Conservation (phyloP, 2,888 invertebrate species). For the Trachelus iudaicus region DNA sequence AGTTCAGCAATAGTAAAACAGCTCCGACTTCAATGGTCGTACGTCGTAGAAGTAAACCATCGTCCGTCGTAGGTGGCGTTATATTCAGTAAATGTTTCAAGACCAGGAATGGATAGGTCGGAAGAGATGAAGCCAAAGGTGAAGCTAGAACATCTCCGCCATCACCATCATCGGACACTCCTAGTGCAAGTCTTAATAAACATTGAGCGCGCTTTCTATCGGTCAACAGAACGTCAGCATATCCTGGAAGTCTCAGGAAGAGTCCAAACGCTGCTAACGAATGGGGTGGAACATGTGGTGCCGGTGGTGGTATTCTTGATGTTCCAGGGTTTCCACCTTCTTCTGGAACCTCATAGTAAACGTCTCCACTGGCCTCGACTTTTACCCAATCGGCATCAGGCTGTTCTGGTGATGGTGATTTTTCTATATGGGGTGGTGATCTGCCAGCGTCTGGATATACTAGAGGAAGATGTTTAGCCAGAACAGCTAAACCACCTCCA, state of each 20-base stretch:
- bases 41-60: conserved; percentile 79
- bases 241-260: conserved; percentile 88
- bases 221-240: conserved; percentile 87
- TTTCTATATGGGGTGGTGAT: conserved; percentile 71
- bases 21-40: conserved; percentile 88
- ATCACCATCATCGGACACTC: conserved; percentile 92
- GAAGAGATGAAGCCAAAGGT: conserved; percentile 75
- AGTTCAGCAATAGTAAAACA: conserved; percentile 85
- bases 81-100: conserved; percentile 81
- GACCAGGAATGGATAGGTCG: conserved; percentile 84
- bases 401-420: conserved; percentile 69
- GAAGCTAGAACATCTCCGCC: conserved; percentile 83
- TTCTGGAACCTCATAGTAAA: conserved; percentile 74
- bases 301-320: conserved; percentile 67
- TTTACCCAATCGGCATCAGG: conserved; percentile 74
- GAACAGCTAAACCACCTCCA: conserved; percentile 86
- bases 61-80: conserved; percentile 79
- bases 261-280: conserved; percentile 91
- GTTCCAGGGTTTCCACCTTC: conserved; percentile 61
- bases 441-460: conserved; percentile 80
- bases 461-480: conserved; percentile 89
- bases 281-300: conserved; percentile 85
- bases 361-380: conserved; percentile 70
- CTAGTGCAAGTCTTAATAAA: conserved; percentile 85
- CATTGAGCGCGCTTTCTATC: conserved; percentile 89